Percentiles rank a stretch among this genome's conserved stretches.
These are phyloP conservation scores for Axea sp. DNA, from an alignment of 2,888 invertebrate genomes.

Conservation along the genomic window DNA sequence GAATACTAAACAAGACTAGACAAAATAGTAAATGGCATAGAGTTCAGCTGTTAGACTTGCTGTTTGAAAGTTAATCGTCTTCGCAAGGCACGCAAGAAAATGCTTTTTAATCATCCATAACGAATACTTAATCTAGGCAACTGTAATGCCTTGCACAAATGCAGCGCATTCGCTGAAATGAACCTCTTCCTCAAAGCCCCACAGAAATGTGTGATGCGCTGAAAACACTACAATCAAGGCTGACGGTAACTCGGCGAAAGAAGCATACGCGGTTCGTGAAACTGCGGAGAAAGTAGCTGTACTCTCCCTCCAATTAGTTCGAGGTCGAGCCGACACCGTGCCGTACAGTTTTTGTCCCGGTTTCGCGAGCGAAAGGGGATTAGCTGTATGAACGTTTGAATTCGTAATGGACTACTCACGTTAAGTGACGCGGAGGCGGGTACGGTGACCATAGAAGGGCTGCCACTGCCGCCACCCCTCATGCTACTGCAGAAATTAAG, in stretches of 20 bases:
- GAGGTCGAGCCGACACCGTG: slow-evolving; percentile 60
- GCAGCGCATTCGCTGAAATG: slow-evolving; percentile 22
- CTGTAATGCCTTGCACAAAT: slow-evolving; percentile 3
- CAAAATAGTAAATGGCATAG: no score
- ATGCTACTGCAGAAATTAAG: slow-evolving; percentile 63
- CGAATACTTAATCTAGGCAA: slow-evolving; percentile 5
- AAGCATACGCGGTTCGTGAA: slow-evolving; percentile 52
- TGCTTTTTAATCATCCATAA: slow-evolving; percentile 7
- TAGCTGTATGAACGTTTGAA: slow-evolving; percentile 58
- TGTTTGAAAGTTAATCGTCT: background rate
- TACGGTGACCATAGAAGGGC: slow-evolving; percentile 70
- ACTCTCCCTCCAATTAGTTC: slow-evolving; percentile 63
- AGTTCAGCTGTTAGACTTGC: no score
- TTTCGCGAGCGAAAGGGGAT: slow-evolving; percentile 64
- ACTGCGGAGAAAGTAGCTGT: slow-evolving; percentile 61
- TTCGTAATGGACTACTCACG: slow-evolving; percentile 69
- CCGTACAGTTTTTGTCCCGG: slow-evolving; percentile 59
- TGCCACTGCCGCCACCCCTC: slow-evolving; percentile 71
- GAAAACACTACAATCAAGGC: slow-evolving; percentile 45
- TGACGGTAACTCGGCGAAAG: slow-evolving; percentile 46
- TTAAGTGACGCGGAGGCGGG: slow-evolving; percentile 73
- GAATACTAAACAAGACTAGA: no score
- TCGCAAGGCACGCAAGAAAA: slow-evolving; percentile 1
- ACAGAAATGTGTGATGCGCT: slow-evolving; percentile 38
- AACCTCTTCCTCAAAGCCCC: slow-evolving; percentile 11